Evolutionary conservation across 2,888 invertebrate genomes (phyloP), one percentile per base, ranked within the genome.

Genomic region (Epirrita christyi): DNA sequence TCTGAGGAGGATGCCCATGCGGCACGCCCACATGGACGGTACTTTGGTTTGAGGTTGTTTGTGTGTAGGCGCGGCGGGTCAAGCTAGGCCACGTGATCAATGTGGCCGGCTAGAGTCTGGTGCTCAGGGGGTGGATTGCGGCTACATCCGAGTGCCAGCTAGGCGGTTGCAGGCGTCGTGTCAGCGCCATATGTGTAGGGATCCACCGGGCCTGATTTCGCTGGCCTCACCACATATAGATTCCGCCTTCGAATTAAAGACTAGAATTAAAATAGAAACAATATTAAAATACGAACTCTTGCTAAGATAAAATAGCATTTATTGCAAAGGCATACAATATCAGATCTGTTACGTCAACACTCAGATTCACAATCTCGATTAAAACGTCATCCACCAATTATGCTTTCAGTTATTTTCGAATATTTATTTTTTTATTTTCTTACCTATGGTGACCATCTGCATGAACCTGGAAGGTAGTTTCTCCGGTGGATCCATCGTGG

Each of bases 401-500:
- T 21, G 21, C 21, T 21, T 21, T 21, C 4, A 21, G 21, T 4
- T 5, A 32, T 9, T 32, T 32, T 32, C 8, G 8, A 32, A 29
- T 29, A 29, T 29, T 0, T 32, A 9, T 9, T 32, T 7, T 2
- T 5, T 9, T 2, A 6, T 40, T 7, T 54, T 8, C 70, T 81
- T 66, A 92, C 94, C 94, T 93, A 85, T 94, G 94, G 80, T 94
- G 94, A 71, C 94, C 94, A 78, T 93, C 93, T 64, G 95, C 94
- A 72, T 95, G 95, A 48, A 95, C 95, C 81, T 95, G 95, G 86
- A 95, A 94, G 65, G 94, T 93, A 43, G 93, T 93, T 77, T 94
- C 94, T 63, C 93, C 93, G 60, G 93, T 92, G 62, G 93, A 86
- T 64, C 91, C 86, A 66, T 95, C 94, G 64, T 94, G 94, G 61